Evolutionary conservation across 2,797 vertebrate species (phyloP), one percentile per base, ranked within the genome.

Genomic region (Meda fulgida): DNA sequence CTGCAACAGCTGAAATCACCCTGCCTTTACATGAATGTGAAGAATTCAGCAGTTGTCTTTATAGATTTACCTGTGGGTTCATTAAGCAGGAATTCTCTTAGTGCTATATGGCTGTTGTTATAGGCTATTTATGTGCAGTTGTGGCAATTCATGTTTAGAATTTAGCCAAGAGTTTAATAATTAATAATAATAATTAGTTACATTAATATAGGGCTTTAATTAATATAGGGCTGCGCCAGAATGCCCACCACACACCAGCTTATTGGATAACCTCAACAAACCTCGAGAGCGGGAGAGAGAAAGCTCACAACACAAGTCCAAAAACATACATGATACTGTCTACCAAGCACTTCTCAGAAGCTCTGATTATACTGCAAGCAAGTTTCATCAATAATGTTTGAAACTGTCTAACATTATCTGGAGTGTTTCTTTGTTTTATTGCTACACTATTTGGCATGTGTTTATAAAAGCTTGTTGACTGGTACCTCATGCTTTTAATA

Each of bases 1-100:
- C 31, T 69, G 63, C 46, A 84, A 53, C 36, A 69, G 34, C 34
- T 55, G 29, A 84, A 78, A 23, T 84, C 75, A 43, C 7, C n/a
- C 34, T 55, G 60, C 10, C 46, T 77, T 77, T 55, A 48, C 46
- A 67, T 83, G 63, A 21, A 31, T 11, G 65, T 26, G 14, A 19
- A 75, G 7, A 29, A 48, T 38, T 43, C 46, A 31, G 8, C 72
- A 40, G 72, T 67, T 55, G 31, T 55, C 46, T 83, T 63, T 53
- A 36, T 34, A 75, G n/a, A 70, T 80, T 80, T 63, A 77, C 55
- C 40, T 73, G 53, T 4, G 23, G 26, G 55, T 83, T 65, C 7
- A 4, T 76, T 53, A 38, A 66, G 31, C 71, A 38, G 31, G 21
- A 51, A 19, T 65, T 14, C 16, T 75, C 31, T 46, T 36, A 29